Base-by-base conservation (phyloP, 23 tunicate species). In the Ciona savignyi region DNA sequence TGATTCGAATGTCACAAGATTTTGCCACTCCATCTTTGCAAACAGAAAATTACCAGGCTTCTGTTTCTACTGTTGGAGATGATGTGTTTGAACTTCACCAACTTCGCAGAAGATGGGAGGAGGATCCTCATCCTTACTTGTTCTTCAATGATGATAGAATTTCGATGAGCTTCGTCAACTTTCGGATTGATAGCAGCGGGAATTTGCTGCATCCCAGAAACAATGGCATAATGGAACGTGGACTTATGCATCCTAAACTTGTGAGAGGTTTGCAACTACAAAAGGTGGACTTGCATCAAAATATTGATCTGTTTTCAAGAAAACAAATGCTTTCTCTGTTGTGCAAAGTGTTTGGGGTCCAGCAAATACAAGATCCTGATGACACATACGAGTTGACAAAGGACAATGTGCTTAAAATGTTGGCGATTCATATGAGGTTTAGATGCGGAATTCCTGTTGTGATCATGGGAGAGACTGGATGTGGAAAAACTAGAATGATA, bases 381-480 rank as follows among this genome's bases (percentile, higher is more conserved):
- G 86, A 86, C 4, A 81, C 83, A 26, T 87, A 87, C 31, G 81
- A 87, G 33, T 49, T 87, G 60, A 87, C 95, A 15, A 87, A 86
- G 2, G 95, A 87, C 78, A 87, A 87, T 72, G 95, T 87, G 0
- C 70, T 87, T 25, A 87, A 87, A 63, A 76, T 87, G 34, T 65
- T 87, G 71, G 95, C 95, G 1, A 81, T 87, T n/a, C 85, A 87
- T 75, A 87, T 87, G 95, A n/a, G n/a, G n/a, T n/a, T n/a, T n/a
- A n/a, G n/a, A n/a, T n/a, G n/a, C n/a, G n/a, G n/a, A n/a, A n/a
- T 87, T 63, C 95, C 95, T 48, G 95, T 87, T 3, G 76, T 87
- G n/a, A 61, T 87, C 27, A 87, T 87, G 95, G 95, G 95, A 2
- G 95, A 87, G 66, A 87, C 95, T 70, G 95, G 95, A n/a, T n/a